Percentiles rank a stretch among this genome's conserved stretches.
Conservation (phyloP, 2,888 invertebrate species). For the Tridacna gigas region DNA sequence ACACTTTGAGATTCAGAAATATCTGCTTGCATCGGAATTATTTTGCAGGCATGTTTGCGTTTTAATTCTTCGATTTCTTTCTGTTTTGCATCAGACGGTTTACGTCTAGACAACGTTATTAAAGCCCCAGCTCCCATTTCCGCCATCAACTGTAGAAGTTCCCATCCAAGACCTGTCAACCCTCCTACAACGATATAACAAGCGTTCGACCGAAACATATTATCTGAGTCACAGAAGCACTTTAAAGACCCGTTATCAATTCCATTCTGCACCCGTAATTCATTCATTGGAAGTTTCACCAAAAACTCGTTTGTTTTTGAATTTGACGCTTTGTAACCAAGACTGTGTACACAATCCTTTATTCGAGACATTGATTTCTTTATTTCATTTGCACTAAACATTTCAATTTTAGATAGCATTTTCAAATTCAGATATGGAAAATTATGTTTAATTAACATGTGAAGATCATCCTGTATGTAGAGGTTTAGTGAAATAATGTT, state of each 20-base stretch:
- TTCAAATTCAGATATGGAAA: background rate
- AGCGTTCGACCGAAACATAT: constrained; percentile 53
- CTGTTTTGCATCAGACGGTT: constrained; percentile 35
- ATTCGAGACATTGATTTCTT: background rate
- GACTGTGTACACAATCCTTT: background rate
- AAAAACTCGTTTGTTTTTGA: background rate
- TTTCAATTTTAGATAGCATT: background rate
- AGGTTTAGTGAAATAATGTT: background rate
- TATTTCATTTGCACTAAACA: background rate
- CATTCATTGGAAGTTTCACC: background rate
- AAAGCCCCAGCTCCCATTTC: constrained; percentile 66
- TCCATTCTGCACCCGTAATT: background rate
- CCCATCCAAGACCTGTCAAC: constrained; percentile 72
- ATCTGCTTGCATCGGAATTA: constrained; percentile 63
- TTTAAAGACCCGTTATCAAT: background rate
- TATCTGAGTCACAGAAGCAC: background rate
- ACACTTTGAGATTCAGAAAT: constrained; percentile 56
- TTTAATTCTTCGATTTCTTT: constrained; percentile 48
- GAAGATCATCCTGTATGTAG: background rate
- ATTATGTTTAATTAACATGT: background rate
- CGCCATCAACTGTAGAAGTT: constrained; percentile 59
- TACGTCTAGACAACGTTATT: constrained; percentile 60
- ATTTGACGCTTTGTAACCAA: background rate
- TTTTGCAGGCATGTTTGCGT: constrained; percentile 36
- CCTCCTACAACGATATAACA: constrained; percentile 70